Evolutionary conservation across 2,888 invertebrate genomes (phyloP).

Genomic region (Drosophila anomelani): DNA sequence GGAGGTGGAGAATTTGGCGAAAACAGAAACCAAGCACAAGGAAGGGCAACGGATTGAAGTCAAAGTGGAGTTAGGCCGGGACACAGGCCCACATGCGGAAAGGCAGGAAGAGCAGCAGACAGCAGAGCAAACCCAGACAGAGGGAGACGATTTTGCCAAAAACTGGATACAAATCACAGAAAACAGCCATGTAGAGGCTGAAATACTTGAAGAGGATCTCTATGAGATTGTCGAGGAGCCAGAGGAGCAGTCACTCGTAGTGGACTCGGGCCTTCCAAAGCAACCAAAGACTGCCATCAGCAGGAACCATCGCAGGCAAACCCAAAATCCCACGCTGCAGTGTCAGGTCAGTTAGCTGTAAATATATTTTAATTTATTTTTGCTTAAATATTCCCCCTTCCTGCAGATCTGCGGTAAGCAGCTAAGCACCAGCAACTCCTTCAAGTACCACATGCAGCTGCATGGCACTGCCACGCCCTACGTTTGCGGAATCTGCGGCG

Average conservation of each 20-base stretch:
- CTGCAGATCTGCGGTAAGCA: slow-evolving; percentile 80
- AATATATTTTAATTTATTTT: too few relatives aligned
- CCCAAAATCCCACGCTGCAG: slow-evolving; percentile 64
- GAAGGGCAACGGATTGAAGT: background rate
- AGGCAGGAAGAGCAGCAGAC: too few relatives aligned
- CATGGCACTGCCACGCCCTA: slow-evolving; percentile 83
- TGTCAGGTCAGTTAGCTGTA: slow-evolving; percentile 59
- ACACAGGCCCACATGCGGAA: background rate
- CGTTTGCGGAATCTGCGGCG: slow-evolving; percentile 81
- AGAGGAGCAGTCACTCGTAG: background rate
- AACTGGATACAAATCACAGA: background rate
- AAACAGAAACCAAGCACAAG: background rate
- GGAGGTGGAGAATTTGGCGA: background rate
- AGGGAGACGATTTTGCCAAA: background rate
- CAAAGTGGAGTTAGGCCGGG: background rate
- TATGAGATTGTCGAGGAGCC: background rate
- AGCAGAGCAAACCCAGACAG: slow-evolving; percentile 14
- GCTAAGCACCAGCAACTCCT: slow-evolving; percentile 82
- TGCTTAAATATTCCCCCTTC: background rate
- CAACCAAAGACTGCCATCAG: background rate
- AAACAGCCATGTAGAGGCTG: too few relatives aligned
- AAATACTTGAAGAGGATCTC: slow-evolving; percentile 1
- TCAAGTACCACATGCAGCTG: slow-evolving; percentile 83
- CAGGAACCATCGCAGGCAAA: slow-evolving; percentile 19
- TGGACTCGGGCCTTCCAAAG: too few relatives aligned